Evolutionary conservation across 2,113 vertebrate species (phyloP).

Genomic region (Castor canadensis): DNA sequence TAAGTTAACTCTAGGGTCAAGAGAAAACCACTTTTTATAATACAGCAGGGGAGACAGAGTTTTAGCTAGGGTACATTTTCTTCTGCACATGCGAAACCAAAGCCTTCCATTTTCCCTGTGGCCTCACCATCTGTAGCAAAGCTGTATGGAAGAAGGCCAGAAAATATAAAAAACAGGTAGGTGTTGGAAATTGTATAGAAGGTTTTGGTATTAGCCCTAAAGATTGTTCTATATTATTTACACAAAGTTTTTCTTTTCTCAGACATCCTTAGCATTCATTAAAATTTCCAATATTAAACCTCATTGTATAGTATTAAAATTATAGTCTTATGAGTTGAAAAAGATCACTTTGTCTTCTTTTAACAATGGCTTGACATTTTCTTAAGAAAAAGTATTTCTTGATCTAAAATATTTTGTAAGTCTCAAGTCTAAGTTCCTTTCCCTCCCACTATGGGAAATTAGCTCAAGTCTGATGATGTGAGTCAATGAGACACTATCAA

Average conservation of each 20-base stretch:
- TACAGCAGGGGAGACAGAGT: background rate
- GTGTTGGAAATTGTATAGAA: conserved; percentile 31
- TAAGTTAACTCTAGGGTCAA: background rate
- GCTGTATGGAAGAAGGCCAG: conserved; percentile 51
- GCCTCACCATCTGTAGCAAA: conserved; percentile 56
- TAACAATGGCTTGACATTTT: background rate
- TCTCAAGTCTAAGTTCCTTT: background rate
- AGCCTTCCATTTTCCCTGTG: background rate
- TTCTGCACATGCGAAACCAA: background rate
- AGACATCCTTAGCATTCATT: background rate
- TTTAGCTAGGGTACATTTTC: background rate
- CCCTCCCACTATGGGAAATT: background rate
- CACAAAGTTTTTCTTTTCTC: conserved; percentile 26
- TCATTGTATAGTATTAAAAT: background rate
- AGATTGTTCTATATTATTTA: conserved; percentile 3
- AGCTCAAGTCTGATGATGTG: background rate
- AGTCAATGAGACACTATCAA: background rate
- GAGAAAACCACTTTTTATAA: background rate
- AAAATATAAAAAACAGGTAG: background rate
- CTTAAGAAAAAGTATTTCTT: conserved; percentile 30
- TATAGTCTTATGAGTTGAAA: background rate
- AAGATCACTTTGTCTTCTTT: background rate
- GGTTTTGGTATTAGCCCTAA: background rate
- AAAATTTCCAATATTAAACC: background rate
- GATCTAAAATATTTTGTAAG: conserved; percentile 31